Conservation (phyloP, 2,797 vertebrate genomes). For the Acanthopagrus latus region DNA sequence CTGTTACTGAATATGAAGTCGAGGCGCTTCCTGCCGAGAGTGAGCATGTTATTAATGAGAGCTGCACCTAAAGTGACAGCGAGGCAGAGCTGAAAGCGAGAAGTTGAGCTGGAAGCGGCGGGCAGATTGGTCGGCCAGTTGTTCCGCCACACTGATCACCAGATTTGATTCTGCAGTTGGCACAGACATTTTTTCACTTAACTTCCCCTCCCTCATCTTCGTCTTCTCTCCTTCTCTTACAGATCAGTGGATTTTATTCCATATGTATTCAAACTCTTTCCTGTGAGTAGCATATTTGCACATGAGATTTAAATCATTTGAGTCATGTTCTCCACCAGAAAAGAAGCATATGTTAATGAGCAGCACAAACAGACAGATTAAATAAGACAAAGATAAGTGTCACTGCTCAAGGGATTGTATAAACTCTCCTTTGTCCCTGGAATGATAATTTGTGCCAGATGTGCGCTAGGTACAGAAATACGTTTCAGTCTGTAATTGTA, state of each 20-base stretch:
- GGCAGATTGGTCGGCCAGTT: constrained; percentile 66
- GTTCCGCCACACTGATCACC: constrained; percentile 56
- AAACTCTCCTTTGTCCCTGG: background rate
- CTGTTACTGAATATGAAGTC: constrained; percentile 77
- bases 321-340: background rate
- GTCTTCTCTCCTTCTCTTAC: constrained; percentile 47
- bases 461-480: too few relatives aligned
- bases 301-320: background rate
- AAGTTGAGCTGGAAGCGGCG: constrained; percentile 53
- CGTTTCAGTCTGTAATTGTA: background rate
- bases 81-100: constrained; percentile 55
- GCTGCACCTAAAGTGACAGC: constrained; percentile 80
- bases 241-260: constrained; percentile 93
- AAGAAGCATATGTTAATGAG: background rate
- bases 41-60: constrained; percentile 85
- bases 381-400: background rate
- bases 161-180: constrained; percentile 38
- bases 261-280: constrained; percentile 89
- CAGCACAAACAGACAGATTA: background rate
- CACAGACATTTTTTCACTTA: constrained; percentile 56
- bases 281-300: constrained; percentile 84
- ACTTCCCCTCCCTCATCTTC: constrained; percentile 9
- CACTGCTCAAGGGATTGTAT: background rate
- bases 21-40: constrained; percentile 72
- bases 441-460: background rate